Base-by-base conservation (phyloP, 2,797 vertebrate genomes). In the Crenichthys baileyi region DNA sequence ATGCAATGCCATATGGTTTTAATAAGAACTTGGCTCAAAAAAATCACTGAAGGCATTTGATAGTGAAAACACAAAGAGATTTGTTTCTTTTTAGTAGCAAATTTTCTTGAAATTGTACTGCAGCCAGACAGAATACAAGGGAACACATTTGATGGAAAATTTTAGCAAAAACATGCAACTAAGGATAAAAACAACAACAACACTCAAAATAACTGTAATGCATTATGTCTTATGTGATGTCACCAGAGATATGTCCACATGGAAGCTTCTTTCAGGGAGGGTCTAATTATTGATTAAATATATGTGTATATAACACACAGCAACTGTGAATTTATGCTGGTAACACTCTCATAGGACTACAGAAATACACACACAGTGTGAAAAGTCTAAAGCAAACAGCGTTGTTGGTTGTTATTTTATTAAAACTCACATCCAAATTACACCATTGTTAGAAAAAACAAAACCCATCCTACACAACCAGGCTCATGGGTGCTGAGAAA, bases 381-480 rank as follows among this genome's bases (percentile, higher is more conserved):
- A 11, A 46, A 70, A 70, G n/a, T 46, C 24, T 46, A 67, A 41
- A 67, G 41, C 20, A 18, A 87, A 65, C 80, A 85, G 81, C 82
- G 83, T 82, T 44, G 78, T 78, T 63, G 79, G 65, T 31, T 70
- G 60, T 13, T 36, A 81, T 83, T 53, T 78, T 82, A 77, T 77
- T 58, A 77, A 55, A 91, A 87, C 55, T 73, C 78, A 48, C 70
- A 84, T 79, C 72, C 9, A 36, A 85, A 85, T 87, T 3, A 82
- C 86, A 75, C 53, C 20, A 75, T 75, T 78, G 82, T 82, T 68
- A 70, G 63, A 71, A 78, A 26, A 87, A 79, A 85, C 68, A 85
- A 88, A 85, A 81, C 0, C 26, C 78, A 63, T 77, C 81, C 83
- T 73, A 83, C 74, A 75, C 76, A 79, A 75, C 82, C 77, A 44